Base-by-base conservation (phyloP, 2,113 vertebrate genomes). In the Sciurus niger region DNA sequence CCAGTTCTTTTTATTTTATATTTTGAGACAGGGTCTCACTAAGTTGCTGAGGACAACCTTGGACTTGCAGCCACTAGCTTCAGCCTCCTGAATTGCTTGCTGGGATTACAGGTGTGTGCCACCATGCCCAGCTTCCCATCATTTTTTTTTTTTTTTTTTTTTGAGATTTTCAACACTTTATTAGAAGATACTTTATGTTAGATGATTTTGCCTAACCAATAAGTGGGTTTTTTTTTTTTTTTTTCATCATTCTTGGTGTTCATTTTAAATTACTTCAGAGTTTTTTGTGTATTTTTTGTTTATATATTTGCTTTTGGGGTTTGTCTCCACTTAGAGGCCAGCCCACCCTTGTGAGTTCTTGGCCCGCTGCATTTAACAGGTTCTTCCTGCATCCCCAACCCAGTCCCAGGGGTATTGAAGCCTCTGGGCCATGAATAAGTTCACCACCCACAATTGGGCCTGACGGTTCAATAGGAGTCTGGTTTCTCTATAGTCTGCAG, bases 261-360 rank as follows among this genome's bases (percentile, higher is more conserved):
- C 55, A 53, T 32, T 73, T 53, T 92, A 83, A 46, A 83, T 86
- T 83, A 24, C 68, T 78, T 34, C 40, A 90, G 46, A 92, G 46
- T 40, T 87, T 70, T 74, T 77, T 65, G 34, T 53, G 25, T 76
- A 30, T 24, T 87, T 96, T 48, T 84, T 22, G 30, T 84, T 95
- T 68, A 32, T 89, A 28, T 87, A 43, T 87, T 95, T 72, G 11
- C 90, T 85, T 40, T 32, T n/a, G 17, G 53, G n/a, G 87, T 87
- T 90, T 53, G 22, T 79, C 84, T 96, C 48, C 18, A 37, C 65
- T 63, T 3, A 3, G 87, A 89, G 20, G 32, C 72, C 53, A 91
- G 91, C 17, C 55, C 34, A 67, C 22, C 53, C 65, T 65, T 37
- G 30, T 76, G 43, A 78, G 72, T 18, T 78, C 32, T 92, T 83